phyloP scores from a whole-genome alignment of 1,140 invertebrate species.

The Orius insidiosus region DNA sequence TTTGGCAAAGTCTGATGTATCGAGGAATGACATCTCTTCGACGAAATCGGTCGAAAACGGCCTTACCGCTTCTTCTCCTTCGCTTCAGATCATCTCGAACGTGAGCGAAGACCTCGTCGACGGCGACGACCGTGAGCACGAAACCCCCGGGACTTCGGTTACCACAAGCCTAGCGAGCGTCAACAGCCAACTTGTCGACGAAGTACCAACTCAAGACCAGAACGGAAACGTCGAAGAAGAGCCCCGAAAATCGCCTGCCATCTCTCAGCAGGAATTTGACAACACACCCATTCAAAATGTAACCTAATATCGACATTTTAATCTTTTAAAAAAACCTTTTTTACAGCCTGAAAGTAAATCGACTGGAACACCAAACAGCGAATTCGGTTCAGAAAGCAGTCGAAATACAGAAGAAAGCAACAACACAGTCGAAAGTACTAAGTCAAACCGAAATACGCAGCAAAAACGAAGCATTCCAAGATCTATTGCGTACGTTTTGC shows the following conservation, averaged over 20 bases:
- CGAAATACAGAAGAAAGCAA: conserved; percentile 6
- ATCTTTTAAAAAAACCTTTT: no score
- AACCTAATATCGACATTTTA: not conserved
- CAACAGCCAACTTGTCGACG: conserved; percentile 2
- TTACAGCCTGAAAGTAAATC: conserved; percentile 3
- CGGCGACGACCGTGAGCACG: not conserved
- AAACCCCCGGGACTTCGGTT: not conserved
- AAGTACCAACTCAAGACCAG: not conserved
- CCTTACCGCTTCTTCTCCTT: conserved; percentile 4
- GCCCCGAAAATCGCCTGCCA: not conserved
- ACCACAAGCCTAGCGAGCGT: conserved; percentile 9
- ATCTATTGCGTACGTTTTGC: not conserved
- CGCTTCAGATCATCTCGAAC: not conserved
- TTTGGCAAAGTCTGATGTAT: not conserved
- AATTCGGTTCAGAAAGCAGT: conserved; percentile 9
- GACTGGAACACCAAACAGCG: conserved; percentile 11
- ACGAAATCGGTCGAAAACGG: conserved; percentile 4
- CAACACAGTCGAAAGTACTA: conserved; percentile 8
- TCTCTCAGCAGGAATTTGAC: not conserved
- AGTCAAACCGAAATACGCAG: not conserved
- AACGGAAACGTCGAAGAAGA: not conserved
- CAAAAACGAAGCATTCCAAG: not conserved
- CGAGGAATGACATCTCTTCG: not conserved
- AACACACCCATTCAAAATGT: not conserved
- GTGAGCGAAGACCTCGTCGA: not conserved